These are phyloP conservation scores for Ictidomys tridecemlineatus DNA, from an alignment of 2,113 vertebrate species.

Conservation along the genomic window DNA sequence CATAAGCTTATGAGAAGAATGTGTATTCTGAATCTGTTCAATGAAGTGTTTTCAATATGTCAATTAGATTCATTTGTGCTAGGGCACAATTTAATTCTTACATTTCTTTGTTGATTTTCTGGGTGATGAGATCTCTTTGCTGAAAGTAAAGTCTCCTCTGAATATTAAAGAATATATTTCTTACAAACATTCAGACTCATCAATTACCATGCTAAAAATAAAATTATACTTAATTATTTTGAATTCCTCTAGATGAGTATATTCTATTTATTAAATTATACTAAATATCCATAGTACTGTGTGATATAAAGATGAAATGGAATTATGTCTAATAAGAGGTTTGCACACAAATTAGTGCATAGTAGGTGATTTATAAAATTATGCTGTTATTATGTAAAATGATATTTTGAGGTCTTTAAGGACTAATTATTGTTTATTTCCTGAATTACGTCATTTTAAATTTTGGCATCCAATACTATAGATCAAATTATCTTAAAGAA, in stretches of 20 bases:
- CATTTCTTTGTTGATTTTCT: background rate
- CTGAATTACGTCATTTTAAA: background rate
- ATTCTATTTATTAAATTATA: background rate
- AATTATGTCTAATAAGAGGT: background rate
- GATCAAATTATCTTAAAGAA: background rate
- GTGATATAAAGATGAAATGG: background rate
- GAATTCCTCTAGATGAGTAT: background rate
- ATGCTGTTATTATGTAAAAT: background rate
- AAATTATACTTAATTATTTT: background rate
- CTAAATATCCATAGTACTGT: background rate
- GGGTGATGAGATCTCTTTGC: background rate
- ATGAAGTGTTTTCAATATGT: background rate
- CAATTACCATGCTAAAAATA: background rate
- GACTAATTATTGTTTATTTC: background rate
- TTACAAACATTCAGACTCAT: background rate
- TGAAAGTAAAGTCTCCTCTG: background rate
- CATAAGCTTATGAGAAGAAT: background rate
- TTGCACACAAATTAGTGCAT: background rate
- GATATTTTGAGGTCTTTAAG: background rate
- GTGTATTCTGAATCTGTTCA: no score
- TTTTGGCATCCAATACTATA: background rate
- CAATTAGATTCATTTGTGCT: background rate
- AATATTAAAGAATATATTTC: background rate
- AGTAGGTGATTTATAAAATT: background rate
- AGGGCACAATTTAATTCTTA: background rate